Evolutionary conservation across 2,888 invertebrate genomes (phyloP).

Genomic region (Cosmia trapezina): DNA sequence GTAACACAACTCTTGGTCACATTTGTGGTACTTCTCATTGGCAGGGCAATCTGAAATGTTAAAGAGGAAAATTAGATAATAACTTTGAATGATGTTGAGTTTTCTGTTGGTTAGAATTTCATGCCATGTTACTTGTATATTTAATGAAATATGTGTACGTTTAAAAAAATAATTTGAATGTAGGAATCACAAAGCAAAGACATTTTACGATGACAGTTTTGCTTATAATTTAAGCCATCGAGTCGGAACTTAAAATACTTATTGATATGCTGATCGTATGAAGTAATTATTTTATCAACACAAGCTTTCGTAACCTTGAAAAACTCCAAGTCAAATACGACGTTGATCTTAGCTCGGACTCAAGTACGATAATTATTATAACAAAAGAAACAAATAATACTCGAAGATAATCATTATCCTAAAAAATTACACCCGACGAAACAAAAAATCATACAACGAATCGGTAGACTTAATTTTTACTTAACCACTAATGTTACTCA

Average conservation of each 20-base stretch:
- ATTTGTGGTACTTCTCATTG: constrained; percentile 37
- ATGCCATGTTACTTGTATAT: neutral
- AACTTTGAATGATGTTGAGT: no score
- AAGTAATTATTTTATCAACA: neutral
- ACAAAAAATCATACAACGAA: neutral
- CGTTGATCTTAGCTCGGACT: no score
- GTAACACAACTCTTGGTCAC: constrained; percentile 47
- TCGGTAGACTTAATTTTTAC: neutral
- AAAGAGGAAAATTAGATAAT: neutral
- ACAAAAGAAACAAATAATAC: neutral
- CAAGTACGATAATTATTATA: no score
- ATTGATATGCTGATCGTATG: neutral
- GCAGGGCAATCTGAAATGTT: constrained; percentile 50
- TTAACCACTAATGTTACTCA: no score
- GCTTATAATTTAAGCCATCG: neutral
- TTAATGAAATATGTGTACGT: neutral
- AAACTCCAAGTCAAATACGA: neutral
- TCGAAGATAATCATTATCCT: neutral
- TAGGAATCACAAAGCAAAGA: no score
- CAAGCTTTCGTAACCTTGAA: neutral
- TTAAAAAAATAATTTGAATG: neutral
- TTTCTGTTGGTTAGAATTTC: neutral
- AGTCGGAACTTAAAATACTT: neutral
- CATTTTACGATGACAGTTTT: neutral
- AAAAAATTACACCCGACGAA: neutral